phyloP scores from a whole-genome alignment of 2,797 vertebrate genomes.

The Anabacerthia variegaticeps region DNA sequence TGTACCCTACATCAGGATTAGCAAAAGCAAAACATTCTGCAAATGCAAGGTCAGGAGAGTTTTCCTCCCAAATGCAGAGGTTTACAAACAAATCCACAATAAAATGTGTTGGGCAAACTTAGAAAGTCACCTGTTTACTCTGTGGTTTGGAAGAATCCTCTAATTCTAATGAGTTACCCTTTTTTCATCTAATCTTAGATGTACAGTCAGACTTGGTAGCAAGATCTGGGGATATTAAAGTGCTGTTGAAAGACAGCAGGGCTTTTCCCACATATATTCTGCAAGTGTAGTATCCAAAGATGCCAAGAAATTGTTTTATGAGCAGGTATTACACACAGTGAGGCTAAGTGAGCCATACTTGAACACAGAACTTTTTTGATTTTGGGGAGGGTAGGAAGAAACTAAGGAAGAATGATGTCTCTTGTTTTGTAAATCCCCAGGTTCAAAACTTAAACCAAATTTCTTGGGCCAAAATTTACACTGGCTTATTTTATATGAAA shows the following conservation, averaged over 20 bases:
- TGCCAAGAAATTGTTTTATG: background rate
- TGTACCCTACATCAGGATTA: background rate
- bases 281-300: background rate
- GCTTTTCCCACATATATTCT: background rate
- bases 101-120: background rate
- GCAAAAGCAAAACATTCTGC: background rate
- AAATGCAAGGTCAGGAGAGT: background rate
- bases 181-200: background rate
- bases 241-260: background rate
- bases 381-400: background rate
- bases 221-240: background rate
- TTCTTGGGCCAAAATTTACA: background rate
- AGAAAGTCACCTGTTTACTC: background rate
- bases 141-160: background rate
- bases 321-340: background rate
- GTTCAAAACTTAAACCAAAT: no score
- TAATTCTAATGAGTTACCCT: background rate
- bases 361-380: background rate
- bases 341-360: background rate
- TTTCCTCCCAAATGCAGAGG: background rate
- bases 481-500: background rate
- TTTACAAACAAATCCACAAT: background rate
- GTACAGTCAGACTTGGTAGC: background rate
- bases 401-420: background rate
- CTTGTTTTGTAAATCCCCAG: background rate